Conservation (phyloP, 2,113 vertebrate genomes). For the Sylvia atricapilla region DNA sequence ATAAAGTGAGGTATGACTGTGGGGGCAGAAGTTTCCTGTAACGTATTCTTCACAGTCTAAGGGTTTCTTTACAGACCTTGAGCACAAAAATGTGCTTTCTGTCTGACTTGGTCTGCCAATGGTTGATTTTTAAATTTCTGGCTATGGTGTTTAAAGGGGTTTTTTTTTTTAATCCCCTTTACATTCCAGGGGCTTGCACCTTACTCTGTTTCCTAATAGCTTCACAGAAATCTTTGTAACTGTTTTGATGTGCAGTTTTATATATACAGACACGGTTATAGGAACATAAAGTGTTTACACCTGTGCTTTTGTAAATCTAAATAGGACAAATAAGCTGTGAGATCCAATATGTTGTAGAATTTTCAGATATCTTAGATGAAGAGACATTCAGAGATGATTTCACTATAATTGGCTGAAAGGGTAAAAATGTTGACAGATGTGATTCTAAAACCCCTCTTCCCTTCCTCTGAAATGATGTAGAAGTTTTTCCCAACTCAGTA, state of each 20-base stretch:
- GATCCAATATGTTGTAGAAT: neutral
- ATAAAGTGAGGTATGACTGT: neutral
- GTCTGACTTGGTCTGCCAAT: neutral
- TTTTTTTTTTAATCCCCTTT: neutral
- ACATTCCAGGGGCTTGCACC: accelerated
- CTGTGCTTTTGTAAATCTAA: neutral
- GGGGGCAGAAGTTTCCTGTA: slow-evolving; percentile 42
- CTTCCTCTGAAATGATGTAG: neutral
- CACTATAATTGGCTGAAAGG: neutral
- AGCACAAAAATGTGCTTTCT: neutral
- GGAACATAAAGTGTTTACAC: neutral
- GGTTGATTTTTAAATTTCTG: neutral
- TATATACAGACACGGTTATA: neutral
- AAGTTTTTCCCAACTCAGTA: neutral
- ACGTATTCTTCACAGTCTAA: neutral
- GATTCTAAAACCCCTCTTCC: neutral
- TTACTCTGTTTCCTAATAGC: neutral
- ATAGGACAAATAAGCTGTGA: neutral
- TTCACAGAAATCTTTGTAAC: neutral
- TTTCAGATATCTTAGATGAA: neutral
- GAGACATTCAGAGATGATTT: neutral
- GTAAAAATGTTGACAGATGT: neutral
- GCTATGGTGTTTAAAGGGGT: neutral
- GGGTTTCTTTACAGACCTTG: neutral
- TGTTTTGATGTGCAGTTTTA: neutral